A percentile compares a stretch with the other conserved stretches of the same genome.
phyloP scores from a whole-genome alignment of 2,797 vertebrate genomes.

The Salarias fasciatus region DNA sequence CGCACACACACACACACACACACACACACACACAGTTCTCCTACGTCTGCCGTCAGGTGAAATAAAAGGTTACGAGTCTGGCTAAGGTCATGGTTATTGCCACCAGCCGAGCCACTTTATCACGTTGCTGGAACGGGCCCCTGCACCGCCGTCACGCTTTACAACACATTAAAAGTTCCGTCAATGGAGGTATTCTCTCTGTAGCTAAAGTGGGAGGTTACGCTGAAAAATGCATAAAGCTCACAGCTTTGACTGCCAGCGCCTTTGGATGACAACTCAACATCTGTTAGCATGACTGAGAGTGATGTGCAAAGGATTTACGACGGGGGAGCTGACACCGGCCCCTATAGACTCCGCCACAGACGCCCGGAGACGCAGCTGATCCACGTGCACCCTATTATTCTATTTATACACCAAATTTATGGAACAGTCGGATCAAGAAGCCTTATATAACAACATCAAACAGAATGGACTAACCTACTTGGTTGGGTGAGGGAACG shows the following conservation, averaged over 20 bases:
- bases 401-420: constrained; percentile 12
- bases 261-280: constrained; percentile 4
- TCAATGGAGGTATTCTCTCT: background rate
- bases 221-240: constrained; percentile 11
- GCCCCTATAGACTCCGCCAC: constrained; percentile 11
- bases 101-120: constrained; percentile 37
- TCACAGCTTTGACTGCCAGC: background rate
- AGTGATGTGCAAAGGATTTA: constrained; percentile 4
- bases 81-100: constrained; percentile 43
- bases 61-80: constrained; percentile 54
- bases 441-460: constrained; percentile 18
- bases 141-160: constrained; percentile 24
- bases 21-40: constrained; percentile 22
- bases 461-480: constrained; percentile 8
- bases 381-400: background rate
- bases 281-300: constrained; percentile 16
- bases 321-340: constrained; percentile 4
- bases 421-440: constrained; percentile 24
- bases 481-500: constrained; percentile 15
- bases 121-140: constrained; percentile 27
- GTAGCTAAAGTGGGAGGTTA: constrained; percentile 11
- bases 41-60: constrained; percentile 50
- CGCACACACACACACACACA: constrained; percentile 9
- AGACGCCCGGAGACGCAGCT: background rate
- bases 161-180: constrained; percentile 23